phyloP scores from a whole-genome alignment of 2,888 invertebrate genomes.

The Cyrtodaria siliqua region DNA sequence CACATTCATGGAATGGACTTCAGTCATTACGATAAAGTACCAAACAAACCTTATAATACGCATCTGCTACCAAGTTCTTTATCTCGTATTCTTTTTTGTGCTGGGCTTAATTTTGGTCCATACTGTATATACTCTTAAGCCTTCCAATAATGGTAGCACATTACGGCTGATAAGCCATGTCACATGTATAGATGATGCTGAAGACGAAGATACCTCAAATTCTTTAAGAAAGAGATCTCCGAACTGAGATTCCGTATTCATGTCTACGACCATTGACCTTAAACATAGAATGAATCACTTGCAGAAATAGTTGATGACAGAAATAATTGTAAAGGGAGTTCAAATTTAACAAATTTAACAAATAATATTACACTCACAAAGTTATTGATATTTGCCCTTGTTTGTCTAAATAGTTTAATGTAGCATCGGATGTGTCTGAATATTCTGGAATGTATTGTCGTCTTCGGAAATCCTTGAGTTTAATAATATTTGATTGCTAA shows the following conservation, averaged over 20 bases:
- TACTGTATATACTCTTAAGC: slow-evolving; percentile 77
- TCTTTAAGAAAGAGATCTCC: slow-evolving; percentile 53
- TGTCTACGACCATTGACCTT: slow-evolving; percentile 4
- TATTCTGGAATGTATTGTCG: too few relatives aligned
- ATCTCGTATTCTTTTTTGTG: slow-evolving; percentile 69
- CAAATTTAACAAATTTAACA: too few relatives aligned
- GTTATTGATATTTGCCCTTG: too few relatives aligned
- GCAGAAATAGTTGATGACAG: too few relatives aligned
- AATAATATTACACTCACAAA: too few relatives aligned
- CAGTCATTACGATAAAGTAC: slow-evolving; percentile 78
- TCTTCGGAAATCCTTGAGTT: too few relatives aligned
- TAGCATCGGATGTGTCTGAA: too few relatives aligned
- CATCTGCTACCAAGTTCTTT: slow-evolving; percentile 79
- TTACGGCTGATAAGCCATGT: slow-evolving; percentile 67
- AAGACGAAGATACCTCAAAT: slow-evolving; percentile 72
- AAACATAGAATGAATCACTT: too few relatives aligned
- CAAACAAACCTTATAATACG: slow-evolving; percentile 82
- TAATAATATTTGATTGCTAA: too few relatives aligned
- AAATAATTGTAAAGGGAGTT: too few relatives aligned
- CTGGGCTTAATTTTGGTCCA: slow-evolving; percentile 70
- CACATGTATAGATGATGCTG: slow-evolving; percentile 76
- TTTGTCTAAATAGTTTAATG: too few relatives aligned
- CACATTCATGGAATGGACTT: slow-evolving; percentile 70
- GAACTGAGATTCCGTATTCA: slow-evolving; percentile 52
- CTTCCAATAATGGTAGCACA: slow-evolving; percentile 60